Conservation (phyloP, 2,113 vertebrate species). For the Tinamus guttatus region DNA sequence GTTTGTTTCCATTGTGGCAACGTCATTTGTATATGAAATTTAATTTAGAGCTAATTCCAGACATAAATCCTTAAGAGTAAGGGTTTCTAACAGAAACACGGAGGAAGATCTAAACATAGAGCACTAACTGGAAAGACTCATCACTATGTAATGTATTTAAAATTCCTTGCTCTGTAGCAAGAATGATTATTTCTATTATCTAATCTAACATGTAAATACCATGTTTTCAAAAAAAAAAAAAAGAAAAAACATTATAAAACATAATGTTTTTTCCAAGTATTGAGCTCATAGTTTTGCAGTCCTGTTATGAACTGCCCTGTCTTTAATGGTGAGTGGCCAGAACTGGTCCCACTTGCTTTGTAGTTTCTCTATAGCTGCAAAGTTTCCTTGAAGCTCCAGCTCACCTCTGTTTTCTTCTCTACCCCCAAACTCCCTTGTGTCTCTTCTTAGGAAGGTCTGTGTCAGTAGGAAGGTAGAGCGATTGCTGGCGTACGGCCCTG, state of each 20-base stretch:
- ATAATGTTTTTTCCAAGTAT: not conserved
- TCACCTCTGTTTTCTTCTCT: not conserved
- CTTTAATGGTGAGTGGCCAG: not conserved
- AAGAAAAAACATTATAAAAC: not conserved
- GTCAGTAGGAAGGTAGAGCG: not conserved
- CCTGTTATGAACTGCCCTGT: not conserved
- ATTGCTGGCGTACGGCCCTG: rapidly evolving
- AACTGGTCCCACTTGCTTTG: not conserved
- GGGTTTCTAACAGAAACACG: not conserved
- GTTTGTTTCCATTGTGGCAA: not conserved
- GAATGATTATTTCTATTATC: not conserved
- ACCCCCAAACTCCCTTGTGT: rapidly evolving
- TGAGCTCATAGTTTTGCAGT: not conserved
- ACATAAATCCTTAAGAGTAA: not conserved
- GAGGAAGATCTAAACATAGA: not conserved
- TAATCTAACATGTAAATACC: not conserved
- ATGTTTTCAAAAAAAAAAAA: not conserved
- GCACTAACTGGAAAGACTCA: not conserved
- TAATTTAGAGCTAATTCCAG: slow-evolving; percentile 1
- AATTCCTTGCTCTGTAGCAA: not conserved
- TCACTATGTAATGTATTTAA: not conserved
- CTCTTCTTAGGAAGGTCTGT: not conserved
- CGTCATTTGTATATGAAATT: not conserved
- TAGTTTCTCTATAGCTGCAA: not conserved
- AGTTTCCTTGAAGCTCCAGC: not conserved